Evolutionary conservation across 2,113 vertebrate genomes (phyloP).

Genomic region (Symphodus melops): DNA sequence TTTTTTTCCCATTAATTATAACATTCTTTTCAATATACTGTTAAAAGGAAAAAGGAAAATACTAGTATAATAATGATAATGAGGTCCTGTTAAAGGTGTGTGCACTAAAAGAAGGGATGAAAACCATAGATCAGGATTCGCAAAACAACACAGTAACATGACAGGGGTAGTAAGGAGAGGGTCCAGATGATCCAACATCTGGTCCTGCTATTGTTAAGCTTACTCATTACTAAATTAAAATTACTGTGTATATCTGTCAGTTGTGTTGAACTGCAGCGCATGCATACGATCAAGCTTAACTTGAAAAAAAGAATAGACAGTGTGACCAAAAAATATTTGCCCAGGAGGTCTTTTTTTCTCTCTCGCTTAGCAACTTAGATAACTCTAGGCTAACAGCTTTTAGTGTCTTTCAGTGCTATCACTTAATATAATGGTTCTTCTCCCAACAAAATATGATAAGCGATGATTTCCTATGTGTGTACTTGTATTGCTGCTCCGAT

Average conservation of each 20-base stretch:
- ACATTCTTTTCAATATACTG: neutral
- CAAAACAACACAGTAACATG: neutral
- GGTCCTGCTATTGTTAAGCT: neutral
- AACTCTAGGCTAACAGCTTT: too few relatives aligned
- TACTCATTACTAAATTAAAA: conserved; percentile 5
- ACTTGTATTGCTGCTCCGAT: neutral
- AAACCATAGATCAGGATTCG: neutral
- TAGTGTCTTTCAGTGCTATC: too few relatives aligned
- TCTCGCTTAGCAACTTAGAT: too few relatives aligned
- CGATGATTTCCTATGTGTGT: neutral
- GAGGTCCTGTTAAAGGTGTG: neutral
- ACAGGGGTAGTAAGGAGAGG: neutral
- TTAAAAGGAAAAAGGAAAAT: too few relatives aligned
- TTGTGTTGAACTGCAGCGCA: conserved; percentile 1
- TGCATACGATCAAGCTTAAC: neutral
- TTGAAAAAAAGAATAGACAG: neutral
- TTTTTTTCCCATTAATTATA: neutral
- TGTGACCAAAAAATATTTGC: neutral
- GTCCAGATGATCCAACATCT: conserved; percentile 20
- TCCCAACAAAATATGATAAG: too few relatives aligned
- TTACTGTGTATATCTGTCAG: neutral
- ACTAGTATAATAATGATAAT: too few relatives aligned
- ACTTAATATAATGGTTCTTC: too few relatives aligned
- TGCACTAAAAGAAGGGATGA: neutral
- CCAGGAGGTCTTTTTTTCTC: neutral